Percentiles rank a stretch among this genome's conserved stretches.
These are phyloP conservation scores for Physeter macrocephalus DNA, from an alignment of 2,113 vertebrate species.

Conservation along the genomic window DNA sequence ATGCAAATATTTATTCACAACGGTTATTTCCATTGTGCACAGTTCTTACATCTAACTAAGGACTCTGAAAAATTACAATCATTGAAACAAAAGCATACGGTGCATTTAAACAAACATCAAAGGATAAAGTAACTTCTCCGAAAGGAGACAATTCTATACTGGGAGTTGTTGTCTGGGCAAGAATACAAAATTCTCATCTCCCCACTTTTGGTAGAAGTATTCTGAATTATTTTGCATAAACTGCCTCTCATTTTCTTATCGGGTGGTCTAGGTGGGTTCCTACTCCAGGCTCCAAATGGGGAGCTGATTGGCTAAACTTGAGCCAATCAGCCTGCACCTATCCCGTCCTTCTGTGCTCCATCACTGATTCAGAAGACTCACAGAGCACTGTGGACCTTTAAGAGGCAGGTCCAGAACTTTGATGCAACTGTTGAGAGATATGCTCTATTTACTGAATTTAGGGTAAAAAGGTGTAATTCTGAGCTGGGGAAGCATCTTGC, in stretches of 20 bases:
- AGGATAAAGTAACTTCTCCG: neutral
- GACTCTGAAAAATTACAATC: neutral
- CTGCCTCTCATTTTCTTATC: too few relatives aligned
- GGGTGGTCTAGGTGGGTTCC: neutral
- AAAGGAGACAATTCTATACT: neutral
- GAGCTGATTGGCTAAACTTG: fast-evolving
- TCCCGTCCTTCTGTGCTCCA: neutral
- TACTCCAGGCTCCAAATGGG: neutral
- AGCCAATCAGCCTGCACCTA: fast-evolving
- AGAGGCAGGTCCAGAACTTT: neutral
- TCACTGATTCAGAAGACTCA: neutral
- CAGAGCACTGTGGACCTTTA: fast-evolving
- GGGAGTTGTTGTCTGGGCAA: neutral
- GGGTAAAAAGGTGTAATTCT: neutral
- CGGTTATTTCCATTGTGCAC: constrained; percentile 24
- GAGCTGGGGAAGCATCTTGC: neutral
- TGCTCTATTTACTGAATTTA: too few relatives aligned
- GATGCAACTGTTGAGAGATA: neutral
- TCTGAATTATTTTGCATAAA: neutral
- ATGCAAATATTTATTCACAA: constrained; percentile 37
- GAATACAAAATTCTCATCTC: fast-evolving
- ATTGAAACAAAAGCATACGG: neutral
- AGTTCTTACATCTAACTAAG: constrained; percentile 42
- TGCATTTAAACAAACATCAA: neutral
- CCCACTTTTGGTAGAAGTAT: too few relatives aligned